These are phyloP conservation scores for Agonum fuliginosum DNA, from an alignment of 2,888 invertebrate genomes.

Conservation along the genomic window DNA sequence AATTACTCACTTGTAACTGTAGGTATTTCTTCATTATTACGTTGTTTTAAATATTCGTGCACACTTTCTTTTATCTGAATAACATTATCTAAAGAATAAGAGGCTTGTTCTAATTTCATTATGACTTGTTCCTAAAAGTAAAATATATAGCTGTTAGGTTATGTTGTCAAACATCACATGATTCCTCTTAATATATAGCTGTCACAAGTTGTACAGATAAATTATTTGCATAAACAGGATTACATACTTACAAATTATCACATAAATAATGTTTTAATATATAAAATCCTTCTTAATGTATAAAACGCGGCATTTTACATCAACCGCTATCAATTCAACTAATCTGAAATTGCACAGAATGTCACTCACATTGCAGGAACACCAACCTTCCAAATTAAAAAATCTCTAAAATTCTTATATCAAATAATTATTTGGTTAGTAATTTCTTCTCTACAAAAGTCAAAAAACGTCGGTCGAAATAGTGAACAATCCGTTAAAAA, in stretches of 20 bases:
- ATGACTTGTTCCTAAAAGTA: conserved; percentile 22
- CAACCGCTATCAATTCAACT: background rate
- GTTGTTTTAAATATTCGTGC: conserved; percentile 36
- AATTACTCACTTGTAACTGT: conserved; percentile 33
- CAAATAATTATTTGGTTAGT: no score
- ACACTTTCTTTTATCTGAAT: conserved; percentile 40
- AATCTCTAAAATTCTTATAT: no score
- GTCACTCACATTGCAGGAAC: background rate
- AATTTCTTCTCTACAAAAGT: background rate
- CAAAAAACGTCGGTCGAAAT: no score
- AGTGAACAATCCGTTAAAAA: conserved; percentile 33
- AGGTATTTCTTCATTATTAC: conserved; percentile 27
- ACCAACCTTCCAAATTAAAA: no score
- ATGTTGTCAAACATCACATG: background rate
- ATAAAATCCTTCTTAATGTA: background rate
- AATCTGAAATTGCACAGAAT: background rate
- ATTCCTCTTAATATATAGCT: background rate
- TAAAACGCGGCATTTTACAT: conserved; percentile 29
- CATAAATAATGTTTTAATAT: background rate
- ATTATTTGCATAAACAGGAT: background rate
- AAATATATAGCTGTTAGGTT: background rate
- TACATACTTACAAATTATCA: background rate
- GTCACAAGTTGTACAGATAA: background rate
- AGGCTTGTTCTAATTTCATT: conserved; percentile 44
- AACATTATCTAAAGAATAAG: conserved; percentile 49